Percentiles rank a stretch among this genome's conserved stretches.
Conservation (phyloP, 2,113 vertebrate species). For the Collichthys lucidus region DNA sequence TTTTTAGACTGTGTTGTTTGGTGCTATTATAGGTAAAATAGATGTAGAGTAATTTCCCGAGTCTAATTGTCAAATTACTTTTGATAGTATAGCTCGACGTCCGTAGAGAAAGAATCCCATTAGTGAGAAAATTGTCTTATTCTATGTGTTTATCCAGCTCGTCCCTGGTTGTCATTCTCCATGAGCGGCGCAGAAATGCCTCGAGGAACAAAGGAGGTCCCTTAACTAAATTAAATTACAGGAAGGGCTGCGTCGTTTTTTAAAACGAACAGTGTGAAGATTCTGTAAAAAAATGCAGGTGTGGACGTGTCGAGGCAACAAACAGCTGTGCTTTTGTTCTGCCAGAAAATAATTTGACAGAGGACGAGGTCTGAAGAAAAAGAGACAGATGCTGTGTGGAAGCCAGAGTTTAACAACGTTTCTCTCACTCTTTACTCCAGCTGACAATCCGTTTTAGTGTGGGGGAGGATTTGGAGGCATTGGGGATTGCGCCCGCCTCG, state of each 20-base stretch:
- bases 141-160: background rate
- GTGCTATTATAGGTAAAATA: slow-evolving; percentile 14
- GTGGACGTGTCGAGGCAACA: background rate
- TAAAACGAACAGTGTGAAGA: background rate
- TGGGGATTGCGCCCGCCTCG: too few relatives aligned
- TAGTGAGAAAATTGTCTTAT: background rate
- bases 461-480: too few relatives aligned
- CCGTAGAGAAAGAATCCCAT: background rate
- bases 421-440: background rate
- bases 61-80: slow-evolving; percentile 1
- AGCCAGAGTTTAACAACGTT: background rate
- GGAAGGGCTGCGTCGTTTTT: background rate
- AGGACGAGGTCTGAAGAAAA: background rate
- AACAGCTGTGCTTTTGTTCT: background rate
- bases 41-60: background rate
- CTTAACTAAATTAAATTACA: slow-evolving; percentile 24
- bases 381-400: background rate
- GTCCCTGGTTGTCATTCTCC: slow-evolving; percentile 5
- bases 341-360: background rate
- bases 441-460: background rate
- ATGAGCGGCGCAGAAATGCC: background rate
- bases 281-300: background rate
- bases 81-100: background rate
- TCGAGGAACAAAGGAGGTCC: slow-evolving; percentile 8
- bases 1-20: background rate